phyloP scores from a whole-genome alignment of 30 jellyfish, hydroid and myxozoan species.

The Turritopsis rubra region DNA sequence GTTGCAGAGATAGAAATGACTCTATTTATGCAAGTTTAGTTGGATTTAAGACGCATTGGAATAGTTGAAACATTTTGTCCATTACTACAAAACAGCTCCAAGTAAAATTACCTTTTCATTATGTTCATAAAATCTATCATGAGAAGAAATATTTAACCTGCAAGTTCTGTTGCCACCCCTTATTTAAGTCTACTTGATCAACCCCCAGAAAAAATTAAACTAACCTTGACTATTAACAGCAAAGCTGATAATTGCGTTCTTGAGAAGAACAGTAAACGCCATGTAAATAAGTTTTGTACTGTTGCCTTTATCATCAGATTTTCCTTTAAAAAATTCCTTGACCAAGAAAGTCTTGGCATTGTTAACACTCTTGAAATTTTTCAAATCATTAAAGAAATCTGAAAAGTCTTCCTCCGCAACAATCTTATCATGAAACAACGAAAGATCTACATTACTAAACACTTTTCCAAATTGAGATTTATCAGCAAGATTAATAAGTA shows the following conservation, averaged over 20 bases:
- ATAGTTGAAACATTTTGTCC: too few species aligned
- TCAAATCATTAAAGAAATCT: background rate
- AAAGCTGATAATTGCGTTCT: background rate
- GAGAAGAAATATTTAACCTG: too few species aligned
- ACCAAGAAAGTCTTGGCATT: background rate
- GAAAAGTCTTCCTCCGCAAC: background rate
- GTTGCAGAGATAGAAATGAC: too few species aligned
- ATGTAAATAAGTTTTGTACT: background rate
- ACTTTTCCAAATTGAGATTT: background rate
- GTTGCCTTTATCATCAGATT: background rate
- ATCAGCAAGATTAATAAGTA: background rate
- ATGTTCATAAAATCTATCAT: too few species aligned
- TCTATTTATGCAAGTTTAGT: too few species aligned
- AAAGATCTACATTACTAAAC: background rate
- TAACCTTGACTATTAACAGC: background rate
- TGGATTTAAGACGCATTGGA: too few species aligned
- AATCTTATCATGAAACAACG: background rate
- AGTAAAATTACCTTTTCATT: too few species aligned
- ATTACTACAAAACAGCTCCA: too few species aligned
- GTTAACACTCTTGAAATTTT: background rate
- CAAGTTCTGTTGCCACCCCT: too few species aligned
- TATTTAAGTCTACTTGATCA: too few species aligned
- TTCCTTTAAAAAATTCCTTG: background rate
- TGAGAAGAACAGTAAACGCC: background rate
- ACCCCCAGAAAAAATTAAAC: too few species aligned